These are phyloP conservation scores for Heliothis peltigera DNA, from an alignment of 2,888 invertebrate genomes.

Conservation along the genomic window DNA sequence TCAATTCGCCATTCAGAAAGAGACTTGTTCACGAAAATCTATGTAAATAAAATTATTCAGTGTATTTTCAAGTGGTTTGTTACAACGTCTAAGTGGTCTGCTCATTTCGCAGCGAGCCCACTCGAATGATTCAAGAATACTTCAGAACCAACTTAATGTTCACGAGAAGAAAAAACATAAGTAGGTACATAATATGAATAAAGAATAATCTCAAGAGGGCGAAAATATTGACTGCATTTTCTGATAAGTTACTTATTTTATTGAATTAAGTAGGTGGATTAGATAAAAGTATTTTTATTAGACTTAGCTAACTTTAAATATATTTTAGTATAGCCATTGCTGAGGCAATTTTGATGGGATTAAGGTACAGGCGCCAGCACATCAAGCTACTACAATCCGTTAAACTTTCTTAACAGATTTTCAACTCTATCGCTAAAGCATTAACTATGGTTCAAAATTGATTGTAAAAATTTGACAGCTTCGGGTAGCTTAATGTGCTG, in stretches of 20 bases:
- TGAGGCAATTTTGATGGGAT: too few relatives aligned
- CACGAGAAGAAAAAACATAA: conserved; percentile 66
- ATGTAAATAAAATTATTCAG: conserved; percentile 60
- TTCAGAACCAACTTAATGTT: conserved; percentile 69
- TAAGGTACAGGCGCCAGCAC: too few relatives aligned
- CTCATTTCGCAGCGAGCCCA: conserved; percentile 80
- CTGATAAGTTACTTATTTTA: not conserved
- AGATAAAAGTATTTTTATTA: too few relatives aligned
- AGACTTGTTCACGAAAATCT: conserved; percentile 38
- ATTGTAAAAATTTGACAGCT: too few relatives aligned
- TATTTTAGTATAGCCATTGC: too few relatives aligned
- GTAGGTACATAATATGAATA: conserved; percentile 59
- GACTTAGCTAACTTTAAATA: too few relatives aligned
- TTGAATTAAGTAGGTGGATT: too few relatives aligned
- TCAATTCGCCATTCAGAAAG: conserved; percentile 15
- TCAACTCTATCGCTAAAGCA: too few relatives aligned
- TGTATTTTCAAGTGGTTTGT: conserved; percentile 76
- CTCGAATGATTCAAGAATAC: conserved; percentile 70
- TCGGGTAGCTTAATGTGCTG: too few relatives aligned
- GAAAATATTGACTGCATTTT: conserved; percentile 33
- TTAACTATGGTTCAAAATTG: too few relatives aligned
- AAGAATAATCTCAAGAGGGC: conserved; percentile 42
- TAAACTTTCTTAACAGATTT: too few relatives aligned
- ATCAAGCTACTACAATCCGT: too few relatives aligned
- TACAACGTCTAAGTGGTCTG: conserved; percentile 85